A percentile compares a stretch with the other conserved stretches of the same genome.
These are phyloP conservation scores for Ischnura elegans DNA, from an alignment of 2,888 invertebrate genomes.

Conservation along the genomic window DNA sequence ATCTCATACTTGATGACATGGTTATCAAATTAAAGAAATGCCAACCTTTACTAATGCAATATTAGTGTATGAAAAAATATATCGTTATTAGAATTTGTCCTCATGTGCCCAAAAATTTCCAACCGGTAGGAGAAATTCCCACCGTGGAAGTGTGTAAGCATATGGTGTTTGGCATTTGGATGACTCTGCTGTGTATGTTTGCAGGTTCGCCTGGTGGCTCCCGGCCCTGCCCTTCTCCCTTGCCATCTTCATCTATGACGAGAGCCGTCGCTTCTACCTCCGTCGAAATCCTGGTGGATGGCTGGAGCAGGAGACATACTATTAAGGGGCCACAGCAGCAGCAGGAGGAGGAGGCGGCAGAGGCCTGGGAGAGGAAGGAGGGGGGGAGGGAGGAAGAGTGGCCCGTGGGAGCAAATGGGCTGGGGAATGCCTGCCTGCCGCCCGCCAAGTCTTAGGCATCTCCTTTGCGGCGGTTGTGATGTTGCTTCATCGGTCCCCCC, in stretches of 20 bases:
- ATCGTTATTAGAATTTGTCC: too few relatives aligned
- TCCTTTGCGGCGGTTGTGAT: slow-evolving; percentile 25
- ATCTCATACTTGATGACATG: too few relatives aligned
- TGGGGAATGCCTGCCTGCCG: not conserved
- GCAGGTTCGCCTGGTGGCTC: slow-evolving; percentile 99
- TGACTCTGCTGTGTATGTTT: slow-evolving; percentile 73
- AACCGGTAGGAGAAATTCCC: too few relatives aligned
- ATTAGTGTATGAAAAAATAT: too few relatives aligned
- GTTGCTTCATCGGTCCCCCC: slow-evolving; percentile 61
- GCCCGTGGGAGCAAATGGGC: slow-evolving; percentile 24
- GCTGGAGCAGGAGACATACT: slow-evolving; percentile 99
- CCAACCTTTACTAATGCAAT: too few relatives aligned
- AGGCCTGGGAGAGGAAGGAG: slow-evolving; percentile 47
- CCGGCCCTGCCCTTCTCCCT: slow-evolving; percentile 98
- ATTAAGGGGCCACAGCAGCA: slow-evolving; percentile 81
- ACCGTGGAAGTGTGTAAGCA: too few relatives aligned
- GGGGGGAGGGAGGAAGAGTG: slow-evolving; percentile 39
- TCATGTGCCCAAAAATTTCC: too few relatives aligned
- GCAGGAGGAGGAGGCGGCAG: slow-evolving; percentile 30
- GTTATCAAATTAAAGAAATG: too few relatives aligned
- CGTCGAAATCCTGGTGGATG: slow-evolving; percentile 99
- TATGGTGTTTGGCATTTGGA: not conserved
- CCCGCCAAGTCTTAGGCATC: not conserved
- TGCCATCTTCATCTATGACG: slow-evolving; percentile 99
- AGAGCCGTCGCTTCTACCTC: slow-evolving; percentile 97